Evolutionary conservation across 2,888 invertebrate genomes (phyloP).

Genomic region (Morpho achilles): DNA sequence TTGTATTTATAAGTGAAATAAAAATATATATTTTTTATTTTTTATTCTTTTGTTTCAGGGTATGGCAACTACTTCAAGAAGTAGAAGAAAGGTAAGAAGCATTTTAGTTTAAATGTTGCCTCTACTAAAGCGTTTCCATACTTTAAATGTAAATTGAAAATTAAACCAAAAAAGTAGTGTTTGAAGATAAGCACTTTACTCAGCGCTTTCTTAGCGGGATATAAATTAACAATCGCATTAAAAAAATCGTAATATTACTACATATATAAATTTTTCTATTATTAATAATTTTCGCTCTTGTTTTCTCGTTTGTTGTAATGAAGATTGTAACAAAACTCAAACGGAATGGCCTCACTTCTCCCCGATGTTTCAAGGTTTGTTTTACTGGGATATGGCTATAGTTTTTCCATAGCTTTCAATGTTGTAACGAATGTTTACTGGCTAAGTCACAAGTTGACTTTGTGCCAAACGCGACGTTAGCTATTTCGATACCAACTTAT

Average conservation of each 20-base stretch:
- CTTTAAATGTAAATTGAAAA: no score
- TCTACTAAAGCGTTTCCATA: background rate
- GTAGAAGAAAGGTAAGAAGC: conserved; percentile 51
- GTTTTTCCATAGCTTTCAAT: conserved; percentile 46
- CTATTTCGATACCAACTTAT: conserved; percentile 53
- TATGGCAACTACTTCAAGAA: conserved; percentile 65
- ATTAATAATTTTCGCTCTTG: no score
- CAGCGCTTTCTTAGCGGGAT: no score
- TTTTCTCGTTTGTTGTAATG: conserved; percentile 26
- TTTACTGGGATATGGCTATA: conserved; percentile 52
- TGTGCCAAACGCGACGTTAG: conserved; percentile 63
- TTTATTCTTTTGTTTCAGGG: conserved; percentile 44
- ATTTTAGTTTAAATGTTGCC: background rate
- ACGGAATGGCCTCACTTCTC: conserved; percentile 36
- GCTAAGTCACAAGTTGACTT: conserved; percentile 48
- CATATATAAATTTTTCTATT: no score
- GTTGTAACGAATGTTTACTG: conserved; percentile 45
- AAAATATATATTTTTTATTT: background rate
- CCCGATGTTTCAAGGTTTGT: conserved; percentile 43
- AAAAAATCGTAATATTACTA: no score
- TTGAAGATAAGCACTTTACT: no score
- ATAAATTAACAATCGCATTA: no score
- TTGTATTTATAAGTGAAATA: background rate
- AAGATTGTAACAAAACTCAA: conserved; percentile 40
- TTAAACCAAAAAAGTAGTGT: no score